These are phyloP conservation scores for Xanthostigma xanthostigma DNA, from an alignment of 2,888 invertebrate species.

Conservation along the genomic window DNA sequence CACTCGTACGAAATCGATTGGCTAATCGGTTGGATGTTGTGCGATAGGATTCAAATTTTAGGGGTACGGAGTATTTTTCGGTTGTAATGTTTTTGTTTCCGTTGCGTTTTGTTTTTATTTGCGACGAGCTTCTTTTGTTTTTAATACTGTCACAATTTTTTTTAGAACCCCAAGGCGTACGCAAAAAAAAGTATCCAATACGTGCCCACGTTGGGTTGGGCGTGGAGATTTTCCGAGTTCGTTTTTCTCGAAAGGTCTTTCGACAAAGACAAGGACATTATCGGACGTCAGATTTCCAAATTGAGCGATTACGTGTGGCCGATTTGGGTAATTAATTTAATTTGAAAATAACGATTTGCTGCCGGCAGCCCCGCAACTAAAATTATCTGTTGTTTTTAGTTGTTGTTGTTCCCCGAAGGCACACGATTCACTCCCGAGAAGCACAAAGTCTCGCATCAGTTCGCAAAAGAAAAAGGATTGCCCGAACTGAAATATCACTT, in stretches of 20 bases:
- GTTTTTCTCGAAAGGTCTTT: conserved; percentile 86
- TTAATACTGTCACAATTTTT: conserved; percentile 15
- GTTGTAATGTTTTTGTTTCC: not conserved
- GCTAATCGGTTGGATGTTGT: conserved; percentile 86
- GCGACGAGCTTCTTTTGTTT: not conserved
- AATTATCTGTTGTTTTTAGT: conserved; percentile 34
- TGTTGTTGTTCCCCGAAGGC: conserved; percentile 83
- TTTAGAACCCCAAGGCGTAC: conserved; percentile 85
- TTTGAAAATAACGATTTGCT: conserved; percentile 5
- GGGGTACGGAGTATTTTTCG: conserved; percentile 50
- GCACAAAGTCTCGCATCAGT: conserved; percentile 73
- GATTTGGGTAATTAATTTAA: conserved; percentile 54
- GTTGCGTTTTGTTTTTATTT: too few species aligned
- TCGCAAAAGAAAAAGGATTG: conserved; percentile 73
- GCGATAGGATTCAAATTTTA: conserved; percentile 62
- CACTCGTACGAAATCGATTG: conserved; percentile 93
- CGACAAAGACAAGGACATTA: conserved; percentile 76
- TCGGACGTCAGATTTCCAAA: conserved; percentile 64
- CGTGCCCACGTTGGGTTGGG: conserved; percentile 88
- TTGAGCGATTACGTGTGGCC: conserved; percentile 81
- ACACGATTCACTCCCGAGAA: conserved; percentile 81
- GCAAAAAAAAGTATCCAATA: conserved; percentile 85
- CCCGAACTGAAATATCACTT: conserved; percentile 77
- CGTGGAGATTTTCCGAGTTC: conserved; percentile 90
- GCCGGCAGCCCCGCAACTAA: not conserved